Evolutionary conservation across 2,113 vertebrate genomes (phyloP).

Genomic region (Meriones unguiculatus): DNA sequence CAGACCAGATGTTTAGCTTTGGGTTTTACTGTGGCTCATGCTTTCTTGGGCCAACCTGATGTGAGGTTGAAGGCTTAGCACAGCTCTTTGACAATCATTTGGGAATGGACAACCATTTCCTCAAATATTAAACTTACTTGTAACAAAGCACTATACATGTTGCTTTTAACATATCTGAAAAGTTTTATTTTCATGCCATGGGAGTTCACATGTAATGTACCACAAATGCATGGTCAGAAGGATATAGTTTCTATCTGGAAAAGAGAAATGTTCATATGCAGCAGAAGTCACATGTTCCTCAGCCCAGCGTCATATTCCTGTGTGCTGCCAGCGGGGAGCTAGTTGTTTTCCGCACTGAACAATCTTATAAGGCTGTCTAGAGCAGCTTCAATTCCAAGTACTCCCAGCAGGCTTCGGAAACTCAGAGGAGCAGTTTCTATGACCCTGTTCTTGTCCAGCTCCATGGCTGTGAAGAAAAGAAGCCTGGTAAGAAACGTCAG

Average conservation of each 20-base stretch:
- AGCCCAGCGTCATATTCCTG: slow-evolving; percentile 66
- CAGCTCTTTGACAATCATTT: slow-evolving; percentile 61
- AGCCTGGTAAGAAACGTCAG: background rate
- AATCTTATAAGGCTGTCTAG: slow-evolving; percentile 89
- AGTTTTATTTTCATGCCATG: slow-evolving; percentile 92
- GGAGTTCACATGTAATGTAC: slow-evolving; percentile 87
- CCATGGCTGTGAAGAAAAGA: slow-evolving; percentile 83
- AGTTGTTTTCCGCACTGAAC: slow-evolving; percentile 59
- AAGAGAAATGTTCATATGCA: slow-evolving; percentile 91
- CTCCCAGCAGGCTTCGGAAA: slow-evolving; percentile 89
- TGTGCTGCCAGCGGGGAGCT: background rate
- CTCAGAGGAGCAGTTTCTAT: slow-evolving; percentile 61
- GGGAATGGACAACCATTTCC: slow-evolving; percentile 80
- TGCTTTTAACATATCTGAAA: slow-evolving; percentile 92
- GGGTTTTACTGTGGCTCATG: background rate
- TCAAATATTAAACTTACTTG: slow-evolving; percentile 80
- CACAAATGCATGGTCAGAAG: slow-evolving; percentile 86
- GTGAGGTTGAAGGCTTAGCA: background rate
- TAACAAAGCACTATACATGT: slow-evolving; percentile 78
- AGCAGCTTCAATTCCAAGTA: slow-evolving; percentile 90
- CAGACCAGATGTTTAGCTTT: background rate
- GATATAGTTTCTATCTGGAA: slow-evolving; percentile 87
- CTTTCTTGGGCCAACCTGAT: background rate
- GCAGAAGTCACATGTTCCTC: slow-evolving; percentile 86
- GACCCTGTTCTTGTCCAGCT: slow-evolving; percentile 80